Percentiles rank a stretch among this genome's conserved stretches.
Evolutionary conservation across 2,888 invertebrate genomes (phyloP).

Genomic region (Serripes groenlandicus): DNA sequence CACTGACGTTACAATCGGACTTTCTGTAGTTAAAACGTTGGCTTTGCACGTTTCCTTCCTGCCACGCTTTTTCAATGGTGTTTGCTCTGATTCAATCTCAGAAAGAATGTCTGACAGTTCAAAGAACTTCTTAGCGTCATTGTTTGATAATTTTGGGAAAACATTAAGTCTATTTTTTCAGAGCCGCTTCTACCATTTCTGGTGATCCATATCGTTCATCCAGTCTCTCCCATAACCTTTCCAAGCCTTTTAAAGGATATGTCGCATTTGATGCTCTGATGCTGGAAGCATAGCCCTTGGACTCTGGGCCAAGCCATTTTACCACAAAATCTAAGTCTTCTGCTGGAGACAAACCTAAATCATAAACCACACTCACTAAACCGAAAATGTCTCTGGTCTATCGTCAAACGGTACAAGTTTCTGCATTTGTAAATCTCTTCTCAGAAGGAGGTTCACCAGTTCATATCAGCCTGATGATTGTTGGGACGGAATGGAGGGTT

Average conservation of each 20-base stretch:
- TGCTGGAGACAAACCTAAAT: not conserved
- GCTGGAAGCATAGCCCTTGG: not conserved
- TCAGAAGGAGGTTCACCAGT: not conserved
- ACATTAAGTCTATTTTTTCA: conserved; percentile 32
- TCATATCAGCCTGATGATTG: not conserved
- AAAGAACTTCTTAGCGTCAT: too few species aligned
- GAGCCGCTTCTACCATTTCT: conserved; percentile 43
- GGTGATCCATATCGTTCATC: conserved; percentile 56
- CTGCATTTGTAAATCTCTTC: not conserved
- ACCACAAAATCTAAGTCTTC: not conserved
- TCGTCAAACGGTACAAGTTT: not conserved
- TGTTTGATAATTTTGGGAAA: conserved; percentile 47
- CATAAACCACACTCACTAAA: not conserved
- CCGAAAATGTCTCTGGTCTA: not conserved
- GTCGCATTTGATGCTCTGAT: not conserved
- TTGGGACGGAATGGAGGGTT: too few species aligned
- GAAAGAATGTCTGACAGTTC: too few species aligned
- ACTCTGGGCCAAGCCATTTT: not conserved
- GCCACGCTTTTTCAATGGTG: too few species aligned
- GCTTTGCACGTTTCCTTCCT: too few species aligned
- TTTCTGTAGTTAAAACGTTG: too few species aligned
- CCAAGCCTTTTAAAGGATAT: not conserved
- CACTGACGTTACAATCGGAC: too few species aligned
- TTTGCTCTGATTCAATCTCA: too few species aligned
- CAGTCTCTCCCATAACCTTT: conserved; percentile 45